Evolutionary conservation across 1,140 invertebrate species (phyloP), one percentile per base, ranked within the genome.

Genomic region (Coptotermes formosanus): DNA sequence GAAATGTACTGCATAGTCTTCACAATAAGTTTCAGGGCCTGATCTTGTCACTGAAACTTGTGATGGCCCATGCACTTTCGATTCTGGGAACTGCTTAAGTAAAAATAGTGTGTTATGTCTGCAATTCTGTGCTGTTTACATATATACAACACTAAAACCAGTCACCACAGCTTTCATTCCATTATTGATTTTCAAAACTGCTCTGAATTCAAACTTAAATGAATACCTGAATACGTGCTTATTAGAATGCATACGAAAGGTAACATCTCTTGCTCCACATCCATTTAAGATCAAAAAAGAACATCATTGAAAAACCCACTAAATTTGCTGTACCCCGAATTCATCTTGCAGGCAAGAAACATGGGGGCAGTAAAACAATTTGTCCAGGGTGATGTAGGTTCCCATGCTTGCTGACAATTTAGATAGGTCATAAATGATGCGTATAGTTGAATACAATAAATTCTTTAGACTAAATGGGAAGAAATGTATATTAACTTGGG

Each of bases 351-450:
- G 64, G 64, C 25, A 75, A 75, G 64, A 75, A 75, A 75, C n/a
- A n/a, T 75, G 64, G 64, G 45, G 64, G 25, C 64, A 75, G 64
- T 75, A 75, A 75, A n/a, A n/a, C 25, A 75, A 75, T 75, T 75
- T 75, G 64, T 75, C 64, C 64, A 75, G 8, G 30, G 64, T n/a
- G 64, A 0, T 75, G 64, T 75, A 75, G 25, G 16, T 75, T 75
- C 64, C 64, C 64, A 30, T 75, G 64, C 25, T 75, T 75, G 64
- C 64, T 75, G 64, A 75, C 64, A 8, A 75, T 75, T 75, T 30
- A 75, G 14, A 30, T 30, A 30, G 1, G n/a, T n/a, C 25, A 75
- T 25, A 25, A 75, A 75, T 75, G 25, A 75, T n/a, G 0, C 25
- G 30, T 30, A n/a, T 75, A 75, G 59, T 8, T 64, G 2, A 55